Evolutionary conservation across 1,140 invertebrate genomes (phyloP).

Genomic region (Amyelois transitella): DNA sequence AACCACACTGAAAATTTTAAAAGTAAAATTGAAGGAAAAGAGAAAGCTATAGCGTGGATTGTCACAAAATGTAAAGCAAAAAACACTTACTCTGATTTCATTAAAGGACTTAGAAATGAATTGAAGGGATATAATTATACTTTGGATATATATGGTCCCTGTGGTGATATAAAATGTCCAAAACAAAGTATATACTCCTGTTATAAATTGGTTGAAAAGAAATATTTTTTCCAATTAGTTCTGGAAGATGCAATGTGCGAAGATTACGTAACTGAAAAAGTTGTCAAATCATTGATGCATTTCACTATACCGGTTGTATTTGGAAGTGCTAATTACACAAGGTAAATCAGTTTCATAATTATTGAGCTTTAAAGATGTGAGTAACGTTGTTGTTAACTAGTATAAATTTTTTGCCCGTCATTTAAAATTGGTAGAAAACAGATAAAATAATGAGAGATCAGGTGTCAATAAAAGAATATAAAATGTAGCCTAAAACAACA

Average conservation of each 20-base stretch:
- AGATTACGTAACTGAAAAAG: slow-evolving; percentile 79
- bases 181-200: slow-evolving; percentile 28
- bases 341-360: slow-evolving; percentile 21
- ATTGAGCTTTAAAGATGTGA: neutral
- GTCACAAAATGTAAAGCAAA: slow-evolving; percentile 43
- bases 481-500: no score
- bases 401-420: no score
- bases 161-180: slow-evolving; percentile 42
- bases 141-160: slow-evolving; percentile 45
- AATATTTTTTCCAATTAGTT: slow-evolving; percentile 52
- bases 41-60: slow-evolving; percentile 50
- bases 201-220: slow-evolving; percentile 40
- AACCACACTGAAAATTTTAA: slow-evolving; percentile 23
- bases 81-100: slow-evolving; percentile 35
- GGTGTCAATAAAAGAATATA: no score
- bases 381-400: no score
- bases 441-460: no score
- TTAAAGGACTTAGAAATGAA: slow-evolving; percentile 41
- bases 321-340: slow-evolving; percentile 57
- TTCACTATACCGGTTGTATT: slow-evolving; percentile 71
- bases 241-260: slow-evolving; percentile 56
- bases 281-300: slow-evolving; percentile 71
- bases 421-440: no score
- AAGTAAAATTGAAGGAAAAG: slow-evolving; percentile 32
- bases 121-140: slow-evolving; percentile 41